Evolutionary conservation across 2,797 vertebrate genomes (phyloP).

Genomic region (Clarias pachynema): DNA sequence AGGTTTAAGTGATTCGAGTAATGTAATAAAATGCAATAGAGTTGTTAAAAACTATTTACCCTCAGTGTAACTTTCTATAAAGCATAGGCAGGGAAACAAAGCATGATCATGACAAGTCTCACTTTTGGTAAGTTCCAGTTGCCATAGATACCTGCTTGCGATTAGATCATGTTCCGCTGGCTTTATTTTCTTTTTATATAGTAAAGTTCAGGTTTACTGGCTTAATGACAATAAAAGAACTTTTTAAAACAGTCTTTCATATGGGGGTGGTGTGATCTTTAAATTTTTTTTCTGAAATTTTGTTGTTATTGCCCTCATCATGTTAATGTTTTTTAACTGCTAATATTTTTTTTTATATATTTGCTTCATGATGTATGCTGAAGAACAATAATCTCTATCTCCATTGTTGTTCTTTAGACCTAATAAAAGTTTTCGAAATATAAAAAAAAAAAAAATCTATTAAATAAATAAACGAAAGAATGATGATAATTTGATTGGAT

Average conservation of each 20-base stretch:
- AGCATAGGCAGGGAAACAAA: neutral
- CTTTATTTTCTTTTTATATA: neutral
- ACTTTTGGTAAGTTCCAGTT: constrained; percentile 37
- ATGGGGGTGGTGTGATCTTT: neutral
- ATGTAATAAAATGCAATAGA: neutral
- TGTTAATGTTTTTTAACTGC: neutral
- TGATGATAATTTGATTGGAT: neutral
- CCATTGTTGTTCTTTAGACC: neutral
- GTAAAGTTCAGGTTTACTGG: neutral
- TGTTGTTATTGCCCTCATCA: neutral
- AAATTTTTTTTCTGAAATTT: neutral
- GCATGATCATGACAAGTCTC: neutral
- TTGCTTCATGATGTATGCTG: no score
- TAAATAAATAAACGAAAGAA: neutral
- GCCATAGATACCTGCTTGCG: constrained; percentile 53
- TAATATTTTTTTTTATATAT: no score
- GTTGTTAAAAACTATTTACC: neutral
- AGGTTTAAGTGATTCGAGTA: neutral
- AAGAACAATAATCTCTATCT: neutral
- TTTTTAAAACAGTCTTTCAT: neutral
- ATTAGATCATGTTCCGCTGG: neutral
- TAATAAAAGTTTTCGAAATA: neutral
- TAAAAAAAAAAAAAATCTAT: neutral
- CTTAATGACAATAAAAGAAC: neutral
- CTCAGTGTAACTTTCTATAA: neutral